phyloP scores from a whole-genome alignment of 2,797 vertebrate genomes.

The Clamator glandarius region DNA sequence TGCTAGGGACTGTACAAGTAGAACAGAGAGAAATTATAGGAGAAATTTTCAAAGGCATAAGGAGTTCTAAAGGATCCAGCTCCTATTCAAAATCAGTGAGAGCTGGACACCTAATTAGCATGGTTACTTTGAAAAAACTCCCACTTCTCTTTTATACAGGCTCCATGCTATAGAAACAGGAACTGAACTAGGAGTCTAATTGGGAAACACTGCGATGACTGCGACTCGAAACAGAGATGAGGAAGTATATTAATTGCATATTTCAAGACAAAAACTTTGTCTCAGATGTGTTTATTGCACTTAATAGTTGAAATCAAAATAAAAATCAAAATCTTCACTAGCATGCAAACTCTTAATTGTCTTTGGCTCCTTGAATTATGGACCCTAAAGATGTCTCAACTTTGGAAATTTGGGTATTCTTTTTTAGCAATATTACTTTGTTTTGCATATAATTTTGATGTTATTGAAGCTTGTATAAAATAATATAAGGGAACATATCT shows the following conservation, averaged over 20 bases:
- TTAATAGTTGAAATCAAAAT: neutral
- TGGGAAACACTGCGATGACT: neutral
- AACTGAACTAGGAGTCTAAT: slow-evolving; percentile 14
- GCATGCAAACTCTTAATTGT: neutral
- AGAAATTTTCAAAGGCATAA: slow-evolving; percentile 29
- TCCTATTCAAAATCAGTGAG: slow-evolving; percentile 24
- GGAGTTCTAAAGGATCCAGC: slow-evolving; percentile 2
- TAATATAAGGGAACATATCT: neutral
- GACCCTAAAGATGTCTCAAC: neutral
- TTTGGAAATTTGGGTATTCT: neutral
- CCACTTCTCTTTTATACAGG: neutral
- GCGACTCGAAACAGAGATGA: neutral
- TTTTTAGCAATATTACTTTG: neutral
- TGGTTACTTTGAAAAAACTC: slow-evolving; percentile 22
- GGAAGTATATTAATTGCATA: neutral
- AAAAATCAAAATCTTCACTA: neutral
- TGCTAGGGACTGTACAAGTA: neutral
- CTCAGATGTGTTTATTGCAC: neutral
- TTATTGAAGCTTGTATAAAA: neutral
- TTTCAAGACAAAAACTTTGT: neutral
- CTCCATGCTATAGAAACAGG: neutral
- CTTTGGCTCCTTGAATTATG: neutral
- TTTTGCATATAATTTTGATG: neutral
- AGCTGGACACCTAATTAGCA: slow-evolving; percentile 41
- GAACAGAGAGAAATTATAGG: neutral